Conservation (phyloP, 1,140 invertebrate species). For the Nephotettix cincticeps region DNA sequence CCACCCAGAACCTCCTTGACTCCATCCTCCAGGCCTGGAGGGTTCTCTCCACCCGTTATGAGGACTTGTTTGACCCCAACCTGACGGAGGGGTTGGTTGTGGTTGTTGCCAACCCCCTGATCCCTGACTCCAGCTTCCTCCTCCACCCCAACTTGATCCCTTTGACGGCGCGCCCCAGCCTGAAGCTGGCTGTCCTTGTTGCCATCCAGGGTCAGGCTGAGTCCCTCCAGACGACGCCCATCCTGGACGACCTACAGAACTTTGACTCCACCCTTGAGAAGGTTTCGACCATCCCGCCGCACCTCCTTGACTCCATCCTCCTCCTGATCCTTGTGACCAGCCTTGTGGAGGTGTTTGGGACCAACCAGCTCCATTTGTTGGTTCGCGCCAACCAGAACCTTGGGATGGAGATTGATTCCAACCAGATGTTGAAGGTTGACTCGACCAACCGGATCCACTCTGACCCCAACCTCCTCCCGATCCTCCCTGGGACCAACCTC, state of each 20-base stretch:
- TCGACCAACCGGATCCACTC: not conserved
- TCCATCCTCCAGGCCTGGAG: not conserved
- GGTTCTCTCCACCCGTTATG: not conserved
- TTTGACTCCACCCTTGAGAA: not conserved
- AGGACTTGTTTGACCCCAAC: not conserved
- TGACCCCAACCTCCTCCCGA: not conserved
- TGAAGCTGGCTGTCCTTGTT: not conserved
- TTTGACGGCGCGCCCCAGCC: not conserved
- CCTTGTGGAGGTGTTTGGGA: not conserved
- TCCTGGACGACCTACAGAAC: not conserved
- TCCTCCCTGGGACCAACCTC: not conserved
- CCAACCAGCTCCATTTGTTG: not conserved
- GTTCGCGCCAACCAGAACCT: not conserved
- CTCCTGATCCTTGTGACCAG: not conserved
- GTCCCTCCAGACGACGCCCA: not conserved
- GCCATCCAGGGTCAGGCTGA: not conserved
- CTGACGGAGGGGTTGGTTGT: not conserved
- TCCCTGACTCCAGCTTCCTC: not conserved
- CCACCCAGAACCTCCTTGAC: not conserved
- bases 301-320: slow-evolving; percentile 1
- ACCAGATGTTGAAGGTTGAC: not conserved
- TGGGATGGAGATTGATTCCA: not conserved
- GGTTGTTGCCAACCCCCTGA: not conserved
- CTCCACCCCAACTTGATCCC: not conserved
- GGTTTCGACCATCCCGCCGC: not conserved